Percentiles rank a stretch among this genome's conserved stretches.
phyloP scores from a whole-genome alignment of 1,140 invertebrate species.

The Drosophila pseudoobscura region DNA sequence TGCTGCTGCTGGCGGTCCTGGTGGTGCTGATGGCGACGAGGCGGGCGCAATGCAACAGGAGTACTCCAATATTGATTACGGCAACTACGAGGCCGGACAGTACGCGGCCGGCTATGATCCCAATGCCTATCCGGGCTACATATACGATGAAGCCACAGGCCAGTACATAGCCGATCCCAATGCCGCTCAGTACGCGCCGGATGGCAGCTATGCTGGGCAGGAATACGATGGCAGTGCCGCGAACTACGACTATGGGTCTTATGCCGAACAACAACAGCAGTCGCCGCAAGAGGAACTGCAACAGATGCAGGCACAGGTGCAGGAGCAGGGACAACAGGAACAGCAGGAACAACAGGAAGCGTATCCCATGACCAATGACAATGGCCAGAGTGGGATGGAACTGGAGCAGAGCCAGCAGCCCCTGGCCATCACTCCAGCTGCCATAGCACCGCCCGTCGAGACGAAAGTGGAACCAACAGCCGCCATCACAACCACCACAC shows the following conservation, averaged over 20 bases:
- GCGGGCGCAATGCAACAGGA: slow-evolving; percentile 51
- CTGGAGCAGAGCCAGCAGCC: slow-evolving; percentile 25
- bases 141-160: slow-evolving; percentile 75
- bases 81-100: slow-evolving; percentile 73
- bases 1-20: not conserved
- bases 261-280: slow-evolving; percentile 45
- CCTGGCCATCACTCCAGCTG: slow-evolving; percentile 1
- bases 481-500: slow-evolving; percentile 3
- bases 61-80: slow-evolving; percentile 75
- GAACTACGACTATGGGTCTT: slow-evolving; percentile 62
- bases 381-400: slow-evolving; percentile 34
- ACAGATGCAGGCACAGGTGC: slow-evolving; percentile 16
- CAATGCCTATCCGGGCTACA: slow-evolving; percentile 78
- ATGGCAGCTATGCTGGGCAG: slow-evolving; percentile 64
- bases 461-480: slow-evolving; percentile 29
- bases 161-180: slow-evolving; percentile 80
- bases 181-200: slow-evolving; percentile 60
- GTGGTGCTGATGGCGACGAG: slow-evolving; percentile 7
- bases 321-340: slow-evolving; percentile 17
- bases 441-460: not conserved
- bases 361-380: slow-evolving; percentile 48
- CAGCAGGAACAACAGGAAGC: slow-evolving; percentile 53
- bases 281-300: slow-evolving; percentile 36
- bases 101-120: slow-evolving; percentile 74
- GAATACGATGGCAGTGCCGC: slow-evolving; percentile 55